Evolutionary conservation across 2,113 vertebrate genomes (phyloP), one percentile per base, ranked within the genome.

Genomic region (Origma solitaria): DNA sequence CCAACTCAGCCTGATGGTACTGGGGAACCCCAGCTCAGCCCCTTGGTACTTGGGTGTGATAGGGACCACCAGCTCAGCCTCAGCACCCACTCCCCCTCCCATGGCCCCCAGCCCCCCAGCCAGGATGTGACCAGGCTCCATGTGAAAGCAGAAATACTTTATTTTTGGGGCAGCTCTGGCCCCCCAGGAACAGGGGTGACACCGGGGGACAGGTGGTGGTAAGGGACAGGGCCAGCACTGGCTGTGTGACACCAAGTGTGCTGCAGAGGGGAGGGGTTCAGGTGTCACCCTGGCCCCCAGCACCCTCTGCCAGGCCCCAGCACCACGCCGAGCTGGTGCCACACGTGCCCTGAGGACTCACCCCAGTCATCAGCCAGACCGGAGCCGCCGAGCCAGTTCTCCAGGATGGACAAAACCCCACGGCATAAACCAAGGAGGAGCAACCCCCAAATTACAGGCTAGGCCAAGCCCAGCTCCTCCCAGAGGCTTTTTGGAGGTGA

Each of bases 71-170:
- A 30, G 60, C n/a, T 57, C 82, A 51, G 33, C 65, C 37, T 38
- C 10, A 17, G 31, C 27, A 4, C 23, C 20, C 5, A 1, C 8
- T 17, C 27, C 25, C 44, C 45, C 42, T 51, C 27, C 14, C 25
- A 1, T 0, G 2, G 27, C 10, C 1, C 6, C 24, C 2, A 6
- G 13, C 42, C 24, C 38, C 6, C 19, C 51, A 85, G 61, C 30
- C 60, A 57, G 80, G 68, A 42, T 0, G 1, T 5, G 25, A 70
- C 4, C 27, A 75, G 35, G 27, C 38, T 68, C 37, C 31, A 5
- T 0, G 1, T 12, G 40, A 56, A 61, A 54, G 44, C 38, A 84
- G 33, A 64, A 91, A 82, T 2, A 7, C 4, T 92, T 96, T 95
- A 94, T 94, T 96, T 61, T 20, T 19, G 54, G 70, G 62, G 47